These are phyloP conservation scores for Mus spicilegus DNA, from an alignment of 2,113 vertebrate species.

Conservation along the genomic window DNA sequence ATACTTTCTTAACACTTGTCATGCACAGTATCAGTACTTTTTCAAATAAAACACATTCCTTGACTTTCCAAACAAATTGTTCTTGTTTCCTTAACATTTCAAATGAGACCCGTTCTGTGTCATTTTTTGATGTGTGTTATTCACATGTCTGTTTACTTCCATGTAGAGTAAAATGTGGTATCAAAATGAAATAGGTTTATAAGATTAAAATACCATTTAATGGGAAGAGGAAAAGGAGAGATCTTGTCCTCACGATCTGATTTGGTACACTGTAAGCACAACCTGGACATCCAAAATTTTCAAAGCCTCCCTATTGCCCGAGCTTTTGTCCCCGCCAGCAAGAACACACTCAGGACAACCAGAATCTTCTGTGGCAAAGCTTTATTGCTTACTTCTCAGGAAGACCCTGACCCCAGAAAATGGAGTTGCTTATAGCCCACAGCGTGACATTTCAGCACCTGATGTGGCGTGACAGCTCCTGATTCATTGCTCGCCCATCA, in stretches of 20 bases:
- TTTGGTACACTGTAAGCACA: neutral
- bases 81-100: neutral
- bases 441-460: no score
- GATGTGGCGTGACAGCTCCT: no score
- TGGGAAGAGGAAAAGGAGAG: no score
- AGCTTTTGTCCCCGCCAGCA: no score
- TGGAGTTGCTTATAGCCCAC: no score
- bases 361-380: no score
- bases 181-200: neutral
- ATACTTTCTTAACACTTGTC: slow-evolving; percentile 30
- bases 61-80: slow-evolving; percentile 16
- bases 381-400: no score
- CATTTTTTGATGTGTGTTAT: neutral
- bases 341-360: no score
- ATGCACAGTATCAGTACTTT: neutral
- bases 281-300: neutral
- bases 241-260: neutral
- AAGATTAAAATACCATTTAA: neutral
- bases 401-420: no score
- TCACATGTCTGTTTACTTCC: neutral
- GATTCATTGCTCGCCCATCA: no score
- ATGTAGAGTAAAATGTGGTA: neutral
- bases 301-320: no score
- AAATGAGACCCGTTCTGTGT: neutral
- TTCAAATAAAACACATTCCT: neutral